Conservation (phyloP, 2,113 vertebrate genomes). For the Emydura subglobosa region DNA sequence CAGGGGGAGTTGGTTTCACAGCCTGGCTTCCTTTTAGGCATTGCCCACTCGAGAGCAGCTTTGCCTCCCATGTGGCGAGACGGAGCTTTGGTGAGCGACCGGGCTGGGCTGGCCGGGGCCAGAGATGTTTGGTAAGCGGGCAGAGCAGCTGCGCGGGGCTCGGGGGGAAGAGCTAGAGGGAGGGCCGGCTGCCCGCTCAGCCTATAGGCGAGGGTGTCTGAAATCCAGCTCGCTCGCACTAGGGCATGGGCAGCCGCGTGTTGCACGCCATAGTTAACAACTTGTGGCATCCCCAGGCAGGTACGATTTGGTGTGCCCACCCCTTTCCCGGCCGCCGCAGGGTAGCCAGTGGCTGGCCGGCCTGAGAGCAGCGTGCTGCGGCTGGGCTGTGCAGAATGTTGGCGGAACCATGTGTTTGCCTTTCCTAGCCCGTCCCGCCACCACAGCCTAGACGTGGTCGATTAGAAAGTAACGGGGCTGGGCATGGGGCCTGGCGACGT, state of each 20-base stretch:
- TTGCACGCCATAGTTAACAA: neutral
- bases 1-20: neutral
- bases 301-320: neutral
- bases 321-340: no score
- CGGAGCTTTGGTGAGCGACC: slow-evolving; percentile 65
- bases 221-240: slow-evolving; percentile 51
- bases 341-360: no score
- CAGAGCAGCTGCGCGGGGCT: slow-evolving; percentile 26
- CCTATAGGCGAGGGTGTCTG: slow-evolving; percentile 55
- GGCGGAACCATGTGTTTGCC: no score
- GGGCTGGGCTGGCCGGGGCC: slow-evolving; percentile 65
- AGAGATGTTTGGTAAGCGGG: slow-evolving; percentile 65
- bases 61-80: slow-evolving; percentile 62
- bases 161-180: slow-evolving; percentile 45
- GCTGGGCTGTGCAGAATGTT: neutral
- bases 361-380: no score
- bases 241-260: slow-evolving; percentile 44
- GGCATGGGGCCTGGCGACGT: neutral
- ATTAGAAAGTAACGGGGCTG: neutral
- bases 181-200: slow-evolving; percentile 62
- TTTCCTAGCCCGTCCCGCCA: no score
- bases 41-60: slow-evolving; percentile 12
- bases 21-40: neutral
- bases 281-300: neutral
- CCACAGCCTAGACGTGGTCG: no score